phyloP scores from a whole-genome alignment of 2,797 vertebrate species.

The Sandelia bainsii region DNA sequence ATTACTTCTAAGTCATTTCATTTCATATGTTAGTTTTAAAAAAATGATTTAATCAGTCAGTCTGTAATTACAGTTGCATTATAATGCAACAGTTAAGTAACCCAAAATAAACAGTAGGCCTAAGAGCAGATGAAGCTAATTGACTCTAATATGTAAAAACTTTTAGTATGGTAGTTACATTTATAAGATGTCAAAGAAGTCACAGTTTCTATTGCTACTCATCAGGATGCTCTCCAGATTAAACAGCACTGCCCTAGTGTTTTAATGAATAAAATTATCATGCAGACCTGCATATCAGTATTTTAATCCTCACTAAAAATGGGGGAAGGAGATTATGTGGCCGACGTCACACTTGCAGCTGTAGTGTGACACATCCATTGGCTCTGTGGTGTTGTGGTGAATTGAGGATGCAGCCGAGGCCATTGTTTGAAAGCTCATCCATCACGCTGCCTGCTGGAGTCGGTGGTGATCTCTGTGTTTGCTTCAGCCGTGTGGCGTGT shows the following conservation, averaged over 20 bases:
- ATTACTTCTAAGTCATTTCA: conserved; percentile 54
- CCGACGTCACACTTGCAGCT: conserved; percentile 18
- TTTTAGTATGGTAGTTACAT: background rate
- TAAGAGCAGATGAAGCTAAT: background rate
- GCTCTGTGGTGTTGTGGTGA: conserved; percentile 27
- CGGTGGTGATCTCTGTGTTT: conserved; percentile 54
- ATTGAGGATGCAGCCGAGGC: conserved; percentile 35
- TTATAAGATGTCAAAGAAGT: background rate
- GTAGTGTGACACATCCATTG: conserved; percentile 20
- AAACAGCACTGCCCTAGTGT: background rate
- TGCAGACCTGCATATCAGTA: conserved; percentile 2
- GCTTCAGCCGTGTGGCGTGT: conserved; percentile 40
- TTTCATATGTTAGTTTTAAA: conserved; percentile 30
- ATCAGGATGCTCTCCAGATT: background rate
- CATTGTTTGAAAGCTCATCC: conserved; percentile 60
- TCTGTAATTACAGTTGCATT: conserved; percentile 20
- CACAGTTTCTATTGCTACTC: background rate
- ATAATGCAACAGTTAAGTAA: conserved; percentile 16
- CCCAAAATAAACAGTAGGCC: background rate
- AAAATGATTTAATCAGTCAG: background rate
- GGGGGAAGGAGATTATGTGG: conserved; percentile 2
- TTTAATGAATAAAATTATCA: conserved; percentile 13
- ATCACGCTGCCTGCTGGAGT: conserved; percentile 55
- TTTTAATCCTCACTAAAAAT: conserved; percentile 22
- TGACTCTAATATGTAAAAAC: background rate